A percentile compares a stretch with the other conserved stretches of the same genome.
phyloP scores from a whole-genome alignment of 1,140 invertebrate genomes.

The Halictus rubicundus region DNA sequence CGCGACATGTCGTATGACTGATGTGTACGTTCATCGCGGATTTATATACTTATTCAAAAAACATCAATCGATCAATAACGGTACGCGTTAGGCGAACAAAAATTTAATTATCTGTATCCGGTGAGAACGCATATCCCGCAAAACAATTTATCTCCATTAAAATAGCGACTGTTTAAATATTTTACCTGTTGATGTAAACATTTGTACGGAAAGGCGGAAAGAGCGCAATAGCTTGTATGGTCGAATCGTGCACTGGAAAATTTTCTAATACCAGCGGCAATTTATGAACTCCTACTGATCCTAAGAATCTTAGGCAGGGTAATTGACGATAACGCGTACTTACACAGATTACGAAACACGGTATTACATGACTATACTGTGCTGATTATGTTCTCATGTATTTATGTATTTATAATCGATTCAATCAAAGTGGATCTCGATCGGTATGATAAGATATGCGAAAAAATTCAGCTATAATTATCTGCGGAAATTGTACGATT shows the following conservation, averaged over 20 bases:
- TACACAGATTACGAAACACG: not conserved
- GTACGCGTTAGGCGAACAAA: not conserved
- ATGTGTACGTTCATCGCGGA: not conserved
- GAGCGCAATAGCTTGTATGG: not conserved
- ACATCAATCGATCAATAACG: not conserved
- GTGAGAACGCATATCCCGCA: not conserved
- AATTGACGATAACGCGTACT: conserved; percentile 22
- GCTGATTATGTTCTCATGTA: not conserved
- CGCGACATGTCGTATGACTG: not conserved
- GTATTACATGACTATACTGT: not conserved
- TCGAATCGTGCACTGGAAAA: not conserved
- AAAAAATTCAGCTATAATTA: not conserved
- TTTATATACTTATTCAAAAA: conserved; percentile 26
- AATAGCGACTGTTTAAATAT: not conserved
- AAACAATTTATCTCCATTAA: not conserved
- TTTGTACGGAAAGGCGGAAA: conserved; percentile 1
- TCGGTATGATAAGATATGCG: not conserved
- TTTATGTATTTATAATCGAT: not conserved
- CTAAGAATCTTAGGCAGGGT: not conserved
- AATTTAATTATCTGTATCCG: not conserved
- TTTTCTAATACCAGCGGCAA: conserved; percentile 5
- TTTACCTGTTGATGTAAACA: conserved; percentile 40
- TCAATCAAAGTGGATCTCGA: conserved; percentile 20
- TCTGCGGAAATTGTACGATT: not conserved
- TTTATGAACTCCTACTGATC: not conserved